Conservation (phyloP, 1,140 invertebrate genomes). For the Agrypnia vestita region DNA sequence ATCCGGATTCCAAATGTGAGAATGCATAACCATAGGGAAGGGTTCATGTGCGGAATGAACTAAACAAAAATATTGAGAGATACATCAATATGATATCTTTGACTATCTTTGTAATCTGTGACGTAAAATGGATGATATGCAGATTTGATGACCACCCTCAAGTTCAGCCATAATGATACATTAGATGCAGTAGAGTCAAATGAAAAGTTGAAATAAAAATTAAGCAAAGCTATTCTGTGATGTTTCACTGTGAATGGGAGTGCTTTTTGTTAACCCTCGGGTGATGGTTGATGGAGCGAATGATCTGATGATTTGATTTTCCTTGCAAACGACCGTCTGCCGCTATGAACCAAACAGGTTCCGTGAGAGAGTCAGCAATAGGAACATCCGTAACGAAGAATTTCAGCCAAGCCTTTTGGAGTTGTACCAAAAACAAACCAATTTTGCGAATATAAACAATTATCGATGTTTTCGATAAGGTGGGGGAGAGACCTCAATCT, state of each 20-base stretch:
- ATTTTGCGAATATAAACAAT: constrained; percentile 52
- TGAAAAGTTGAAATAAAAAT: constrained; percentile 37
- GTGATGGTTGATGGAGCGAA: constrained; percentile 54
- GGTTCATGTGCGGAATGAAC: neutral
- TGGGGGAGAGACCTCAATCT: neutral
- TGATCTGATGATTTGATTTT: constrained; percentile 59
- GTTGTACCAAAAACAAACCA: constrained; percentile 61
- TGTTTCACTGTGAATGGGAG: constrained; percentile 43
- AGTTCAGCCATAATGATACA: constrained; percentile 1
- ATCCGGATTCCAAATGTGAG: neutral
- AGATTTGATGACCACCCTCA: constrained; percentile 24
- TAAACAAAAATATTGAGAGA: no score
- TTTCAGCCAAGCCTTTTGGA: constrained; percentile 72
- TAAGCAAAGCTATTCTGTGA: constrained; percentile 34
- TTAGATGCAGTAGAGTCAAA: constrained; percentile 12
- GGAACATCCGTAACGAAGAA: constrained; percentile 72
- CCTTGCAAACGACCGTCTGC: constrained; percentile 58
- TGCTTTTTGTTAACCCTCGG: constrained; percentile 42
- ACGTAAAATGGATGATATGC: constrained; percentile 5
- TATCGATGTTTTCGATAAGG: constrained; percentile 23
- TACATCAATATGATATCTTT: neutral
- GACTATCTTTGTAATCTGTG: neutral
- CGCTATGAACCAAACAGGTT: constrained; percentile 68
- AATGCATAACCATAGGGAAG: neutral
- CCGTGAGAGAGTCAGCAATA: constrained; percentile 69